phyloP scores from a whole-genome alignment of 2,113 vertebrate species.

The Dolichallabes microphthalmus region DNA sequence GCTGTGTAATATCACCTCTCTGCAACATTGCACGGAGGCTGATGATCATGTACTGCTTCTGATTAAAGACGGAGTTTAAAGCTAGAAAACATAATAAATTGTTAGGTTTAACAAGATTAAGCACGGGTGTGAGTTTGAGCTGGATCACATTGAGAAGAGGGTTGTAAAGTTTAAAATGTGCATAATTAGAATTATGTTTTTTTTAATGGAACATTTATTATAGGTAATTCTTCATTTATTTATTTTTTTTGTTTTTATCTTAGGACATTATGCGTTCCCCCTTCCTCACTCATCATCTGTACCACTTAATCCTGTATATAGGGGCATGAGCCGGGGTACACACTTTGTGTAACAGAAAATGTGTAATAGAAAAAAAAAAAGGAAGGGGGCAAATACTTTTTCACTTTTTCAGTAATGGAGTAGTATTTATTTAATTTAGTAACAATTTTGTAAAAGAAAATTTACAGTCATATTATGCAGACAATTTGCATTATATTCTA shows the following conservation, averaged over 20 bases:
- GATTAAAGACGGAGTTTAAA: no score
- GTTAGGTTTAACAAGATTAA: no score
- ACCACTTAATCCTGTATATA: no score
- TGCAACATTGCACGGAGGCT: background rate
- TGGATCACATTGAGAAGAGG: background rate
- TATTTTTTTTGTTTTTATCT: background rate
- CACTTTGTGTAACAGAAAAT: no score
- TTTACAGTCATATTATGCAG: background rate
- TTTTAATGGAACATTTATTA: background rate
- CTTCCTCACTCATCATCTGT: no score
- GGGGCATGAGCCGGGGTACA: no score
- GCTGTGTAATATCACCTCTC: background rate
- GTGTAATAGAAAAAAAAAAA: no score
- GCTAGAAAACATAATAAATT: background rate
- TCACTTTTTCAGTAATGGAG: no score
- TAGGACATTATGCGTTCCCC: background rate
- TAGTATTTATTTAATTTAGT: background rate
- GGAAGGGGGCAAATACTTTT: no score
- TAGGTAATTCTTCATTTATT: no score
- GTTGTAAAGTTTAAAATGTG: background rate
- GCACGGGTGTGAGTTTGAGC: background rate
- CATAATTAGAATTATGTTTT: background rate
- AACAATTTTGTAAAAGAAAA: background rate
- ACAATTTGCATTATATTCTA: background rate
- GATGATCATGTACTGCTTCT: background rate